phyloP scores from a whole-genome alignment of 2,797 vertebrate genomes.

The Yasuhikotakia modesta region DNA sequence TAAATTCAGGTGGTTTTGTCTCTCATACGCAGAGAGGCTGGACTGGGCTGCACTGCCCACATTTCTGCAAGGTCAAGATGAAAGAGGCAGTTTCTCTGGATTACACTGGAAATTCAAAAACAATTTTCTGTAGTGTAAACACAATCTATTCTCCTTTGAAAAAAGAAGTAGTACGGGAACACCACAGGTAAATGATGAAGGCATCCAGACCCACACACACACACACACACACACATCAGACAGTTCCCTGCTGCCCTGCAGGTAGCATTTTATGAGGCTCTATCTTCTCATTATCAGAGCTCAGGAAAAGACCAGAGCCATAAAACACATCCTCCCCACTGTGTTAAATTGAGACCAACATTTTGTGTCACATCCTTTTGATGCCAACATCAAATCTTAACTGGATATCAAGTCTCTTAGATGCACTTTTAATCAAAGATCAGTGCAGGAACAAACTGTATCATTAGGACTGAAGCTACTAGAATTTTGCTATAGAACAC shows the following conservation, averaged over 20 bases:
- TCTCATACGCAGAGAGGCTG: background rate
- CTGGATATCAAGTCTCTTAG: conserved; percentile 36
- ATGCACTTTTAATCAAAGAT: conserved; percentile 13
- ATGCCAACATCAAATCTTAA: conserved; percentile 53
- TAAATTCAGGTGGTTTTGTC: background rate
- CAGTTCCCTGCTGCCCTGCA: conserved; percentile 49
- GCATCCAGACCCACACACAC: conserved; percentile 5
- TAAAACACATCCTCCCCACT: conserved; percentile 53
- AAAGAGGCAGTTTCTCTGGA: background rate
- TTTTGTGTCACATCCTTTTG: conserved; percentile 56
- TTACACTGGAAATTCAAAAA: background rate
- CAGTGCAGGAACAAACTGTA: background rate
- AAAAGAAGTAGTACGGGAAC: background rate
- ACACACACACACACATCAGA: conserved; percentile 29
- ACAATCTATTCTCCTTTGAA: conserved; percentile 10
- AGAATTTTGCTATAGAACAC: background rate
- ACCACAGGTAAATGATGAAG: background rate
- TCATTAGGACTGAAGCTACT: background rate
- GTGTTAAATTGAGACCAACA: conserved; percentile 49
- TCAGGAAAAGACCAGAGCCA: conserved; percentile 46
- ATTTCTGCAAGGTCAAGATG: background rate
- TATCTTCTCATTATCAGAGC: conserved; percentile 57
- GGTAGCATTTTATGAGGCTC: conserved; percentile 58
- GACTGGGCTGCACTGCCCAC: background rate
- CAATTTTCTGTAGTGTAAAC: conserved; percentile 11